Percentiles rank a stretch among this genome's conserved stretches.
Evolutionary conservation across 1,140 invertebrate species (phyloP).

Genomic region (Drosophila busckii): DNA sequence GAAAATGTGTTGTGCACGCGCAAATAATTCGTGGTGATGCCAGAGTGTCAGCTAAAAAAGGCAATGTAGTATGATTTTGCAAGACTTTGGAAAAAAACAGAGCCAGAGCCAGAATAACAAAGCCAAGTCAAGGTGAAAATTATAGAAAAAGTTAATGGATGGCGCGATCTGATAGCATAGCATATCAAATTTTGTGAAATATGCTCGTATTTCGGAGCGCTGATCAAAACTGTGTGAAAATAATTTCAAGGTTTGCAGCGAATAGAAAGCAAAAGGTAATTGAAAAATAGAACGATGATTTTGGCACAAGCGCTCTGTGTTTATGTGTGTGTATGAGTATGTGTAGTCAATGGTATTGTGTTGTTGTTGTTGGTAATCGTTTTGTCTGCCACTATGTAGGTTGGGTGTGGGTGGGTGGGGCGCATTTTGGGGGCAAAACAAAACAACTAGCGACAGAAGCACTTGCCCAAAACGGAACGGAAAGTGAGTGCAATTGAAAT

Average conservation of each 20-base stretch:
- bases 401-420: constrained; percentile 60
- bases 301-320: constrained; percentile 71
- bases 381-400: constrained; percentile 43
- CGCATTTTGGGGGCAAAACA: constrained; percentile 64
- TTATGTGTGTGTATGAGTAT: constrained; percentile 40
- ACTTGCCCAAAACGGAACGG: constrained; percentile 49
- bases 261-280: constrained; percentile 77
- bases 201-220: constrained; percentile 61
- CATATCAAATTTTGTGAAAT: constrained; percentile 70
- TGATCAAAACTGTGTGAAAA: constrained; percentile 74
- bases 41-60: constrained; percentile 58
- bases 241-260: constrained; percentile 77
- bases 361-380: constrained; percentile 38
- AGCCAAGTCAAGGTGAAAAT: constrained; percentile 73
- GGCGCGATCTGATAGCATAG: constrained; percentile 59
- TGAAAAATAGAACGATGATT: constrained; percentile 77
- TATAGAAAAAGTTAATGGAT: constrained; percentile 67
- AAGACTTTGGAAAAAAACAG: constrained; percentile 56
- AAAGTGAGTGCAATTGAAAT: constrained; percentile 61
- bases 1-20: constrained; percentile 45
- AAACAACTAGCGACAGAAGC: constrained; percentile 31
- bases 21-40: constrained; percentile 39
- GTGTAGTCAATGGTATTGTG: constrained; percentile 25
- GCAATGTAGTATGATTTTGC: constrained; percentile 68
- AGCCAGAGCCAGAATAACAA: constrained; percentile 61